Base-by-base conservation (phyloP, 1,140 invertebrate genomes). In the Leptinotarsa lineolata region DNA sequence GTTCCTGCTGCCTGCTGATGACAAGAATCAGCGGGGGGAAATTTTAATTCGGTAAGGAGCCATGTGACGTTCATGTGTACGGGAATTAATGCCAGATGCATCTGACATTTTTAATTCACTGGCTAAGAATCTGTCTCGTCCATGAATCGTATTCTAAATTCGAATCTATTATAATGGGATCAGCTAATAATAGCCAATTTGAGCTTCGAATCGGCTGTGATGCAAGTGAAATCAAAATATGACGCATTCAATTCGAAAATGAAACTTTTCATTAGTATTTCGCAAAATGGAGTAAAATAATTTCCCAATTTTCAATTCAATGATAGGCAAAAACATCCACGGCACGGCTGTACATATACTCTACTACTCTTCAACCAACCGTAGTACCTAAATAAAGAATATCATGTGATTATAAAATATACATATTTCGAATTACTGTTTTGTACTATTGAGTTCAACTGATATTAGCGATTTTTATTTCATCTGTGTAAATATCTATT, bases 31-130 rank as follows among this genome's bases (percentile, higher is more conserved):
- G n/a, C 15, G 16, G 48, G 48, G n/a, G 48, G 4, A 54, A 54
- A 16, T 54, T 54, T 54, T 18, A 54, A 54, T 54, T 54, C 48
- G 5, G 48, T 18, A 54, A 54, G 16, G 48, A 54, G 48, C 48
- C 48, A 54, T 54, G 48, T 54, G 48, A 54, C 48, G 48, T 18
- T 54, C 48, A 54, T 54, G 48, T 54, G 48, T 18, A 54, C n/a
- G n/a, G 48, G 48, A 15, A 54, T 54, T 54, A 54, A 54, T 54
- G 16, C 48, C 48, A 54, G 48, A 54, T 54, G 48, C 48, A 54
- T 54, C 48, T 54, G 48, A 54, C 48, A 54, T 54, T 54, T 54
- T 54, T 54, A 54, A 54, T n/a, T 54, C 48, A 54, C 48, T 18
- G 16, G 48, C 48, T 54, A 54, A 54, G n/a, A 54, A 54, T 54